These are phyloP conservation scores for Drosophila aldrichi DNA, from an alignment of 2,888 invertebrate genomes.

Conservation along the genomic window DNA sequence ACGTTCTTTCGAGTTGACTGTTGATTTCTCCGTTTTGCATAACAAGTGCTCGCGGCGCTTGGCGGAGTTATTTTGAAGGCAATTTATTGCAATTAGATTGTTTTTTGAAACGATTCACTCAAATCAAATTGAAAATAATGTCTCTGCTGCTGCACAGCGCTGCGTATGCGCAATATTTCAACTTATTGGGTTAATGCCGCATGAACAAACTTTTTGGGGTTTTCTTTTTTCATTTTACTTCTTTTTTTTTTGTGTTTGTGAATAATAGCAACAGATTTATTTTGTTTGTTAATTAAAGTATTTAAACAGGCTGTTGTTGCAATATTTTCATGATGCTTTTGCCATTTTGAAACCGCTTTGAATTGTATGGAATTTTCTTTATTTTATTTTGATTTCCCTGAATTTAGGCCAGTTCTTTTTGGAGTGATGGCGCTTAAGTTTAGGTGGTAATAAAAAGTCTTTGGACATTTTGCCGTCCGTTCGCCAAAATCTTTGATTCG, in stretches of 20 bases:
- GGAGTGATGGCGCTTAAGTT: slow-evolving; percentile 16
- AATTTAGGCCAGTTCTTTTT: slow-evolving; percentile 21
- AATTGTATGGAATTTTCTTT: background rate
- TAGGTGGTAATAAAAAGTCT: slow-evolving; percentile 12
- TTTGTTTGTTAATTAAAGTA: background rate
- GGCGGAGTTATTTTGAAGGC: background rate
- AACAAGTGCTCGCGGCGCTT: background rate
- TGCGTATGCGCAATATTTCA: slow-evolving; percentile 25
- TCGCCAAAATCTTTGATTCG: slow-evolving; percentile 28
- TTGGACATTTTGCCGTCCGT: slow-evolving; percentile 41
- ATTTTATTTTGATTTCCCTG: background rate
- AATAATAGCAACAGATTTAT: background rate
- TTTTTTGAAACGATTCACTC: background rate
- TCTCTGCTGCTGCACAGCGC: background rate
- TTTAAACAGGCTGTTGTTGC: background rate
- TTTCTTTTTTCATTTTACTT: too few species aligned
- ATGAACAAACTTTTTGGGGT: background rate
- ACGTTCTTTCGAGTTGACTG: slow-evolving; percentile 23
- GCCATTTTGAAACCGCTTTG: background rate
- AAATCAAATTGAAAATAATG: background rate
- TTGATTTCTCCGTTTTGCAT: slow-evolving; percentile 6
- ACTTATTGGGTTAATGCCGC: slow-evolving; percentile 20
- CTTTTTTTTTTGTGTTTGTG: too few species aligned
- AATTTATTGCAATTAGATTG: slow-evolving; percentile 13
- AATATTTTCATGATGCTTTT: background rate